Base-by-base conservation (phyloP, 2,113 vertebrate species). In the Aegotheles bennettii region DNA sequence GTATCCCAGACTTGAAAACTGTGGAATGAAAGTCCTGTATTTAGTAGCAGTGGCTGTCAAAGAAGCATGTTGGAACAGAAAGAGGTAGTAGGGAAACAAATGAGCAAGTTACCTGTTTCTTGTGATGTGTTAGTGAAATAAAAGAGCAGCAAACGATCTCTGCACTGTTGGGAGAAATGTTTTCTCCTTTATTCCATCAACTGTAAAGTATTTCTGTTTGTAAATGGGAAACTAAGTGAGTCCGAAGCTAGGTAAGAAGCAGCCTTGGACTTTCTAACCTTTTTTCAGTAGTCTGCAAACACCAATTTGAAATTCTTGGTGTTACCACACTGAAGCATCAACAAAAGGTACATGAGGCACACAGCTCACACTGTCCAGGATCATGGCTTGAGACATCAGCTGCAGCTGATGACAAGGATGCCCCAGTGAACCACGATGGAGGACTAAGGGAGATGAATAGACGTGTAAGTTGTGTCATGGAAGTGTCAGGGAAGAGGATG, bases 1-100 rank as follows among this genome's bases (percentile, higher is more conserved):
- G 4, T 82, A 23, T 78, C 31, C 19, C 15, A 43, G 24, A 43
- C 13, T 57, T 69, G 61, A 76, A 59, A 80, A 68, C 7, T 42
- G 16, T 15, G 5, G 29, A 50, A 45, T 0, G 0, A 60, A 89
- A 4, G 2, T 50, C 23, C 8, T 54, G 1, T 36, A 2, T 56
- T 79, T 81, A 59, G 23, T 47, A 60, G 47, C 25, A 54, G 15
- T 23, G 11, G 28, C n/a, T 56, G 20, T 33, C 29, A 71, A 83
- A 61, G 38, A 79, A 25, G 19, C 56, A 2, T 28, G 42, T 38
- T 0, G 2, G 43, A 67, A 79, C 5, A 89, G 31, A 15, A 35
- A 47, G 51, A 73, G 11, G 36, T 4, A 68, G 6, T 19, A 68
- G 25, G 26, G 33, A 84, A 80, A 5, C 3, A 69, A 89, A 59